A percentile compares a stretch with the other conserved stretches of the same genome.
These are phyloP conservation scores for Lucilia cuprina DNA, from an alignment of 1,140 invertebrate species.

Conservation along the genomic window DNA sequence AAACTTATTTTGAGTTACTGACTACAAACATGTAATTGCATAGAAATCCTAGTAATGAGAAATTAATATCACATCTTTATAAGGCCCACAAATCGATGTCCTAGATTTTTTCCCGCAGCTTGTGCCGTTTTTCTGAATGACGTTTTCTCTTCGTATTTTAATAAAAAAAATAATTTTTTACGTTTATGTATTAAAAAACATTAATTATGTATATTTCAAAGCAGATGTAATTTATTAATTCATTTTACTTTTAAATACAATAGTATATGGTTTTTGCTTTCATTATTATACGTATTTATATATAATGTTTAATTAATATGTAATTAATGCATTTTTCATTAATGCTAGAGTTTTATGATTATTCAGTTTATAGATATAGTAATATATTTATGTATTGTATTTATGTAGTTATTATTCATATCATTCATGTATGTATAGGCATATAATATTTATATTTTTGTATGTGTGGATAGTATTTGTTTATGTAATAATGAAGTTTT, in stretches of 20 bases:
- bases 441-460: background rate
- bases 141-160: too few relatives aligned
- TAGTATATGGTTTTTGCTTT: background rate
- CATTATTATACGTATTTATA: background rate
- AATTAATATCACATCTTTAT: too few relatives aligned
- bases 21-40: too few relatives aligned
- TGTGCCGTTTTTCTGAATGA: too few relatives aligned
- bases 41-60: too few relatives aligned
- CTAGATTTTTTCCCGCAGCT: too few relatives aligned
- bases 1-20: too few relatives aligned
- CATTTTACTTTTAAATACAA: background rate
- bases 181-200: background rate
- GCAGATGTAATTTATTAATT: background rate
- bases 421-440: background rate
- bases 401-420: background rate
- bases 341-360: background rate
- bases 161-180: too few relatives aligned
- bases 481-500: background rate
- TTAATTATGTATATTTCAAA: background rate
- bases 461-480: background rate
- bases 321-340: background rate
- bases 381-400: background rate
- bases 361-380: background rate
- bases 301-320: background rate
- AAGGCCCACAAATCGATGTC: too few relatives aligned